A percentile compares a stretch with the other conserved stretches of the same genome.
These are phyloP conservation scores for Calonectris borealis DNA, from an alignment of 2,113 vertebrate species.

Conservation along the genomic window DNA sequence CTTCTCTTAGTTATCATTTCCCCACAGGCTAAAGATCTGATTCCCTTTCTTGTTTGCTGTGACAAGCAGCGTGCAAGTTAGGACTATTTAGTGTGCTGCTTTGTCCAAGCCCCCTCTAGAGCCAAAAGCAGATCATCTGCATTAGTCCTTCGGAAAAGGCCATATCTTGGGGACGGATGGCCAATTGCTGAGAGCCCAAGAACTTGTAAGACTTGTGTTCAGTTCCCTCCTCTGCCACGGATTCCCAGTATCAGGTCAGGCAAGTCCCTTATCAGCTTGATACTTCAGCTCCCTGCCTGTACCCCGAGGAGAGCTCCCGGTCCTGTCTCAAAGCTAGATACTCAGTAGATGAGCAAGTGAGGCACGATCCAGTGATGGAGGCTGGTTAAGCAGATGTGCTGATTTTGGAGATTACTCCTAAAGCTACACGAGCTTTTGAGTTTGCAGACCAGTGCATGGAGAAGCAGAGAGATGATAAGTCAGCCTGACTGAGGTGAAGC, in stretches of 20 bases:
- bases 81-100: background rate
- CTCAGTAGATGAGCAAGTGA: background rate
- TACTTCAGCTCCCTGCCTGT: background rate
- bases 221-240: background rate
- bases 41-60: background rate
- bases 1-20: background rate
- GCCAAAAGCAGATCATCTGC: background rate
- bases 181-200: background rate
- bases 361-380: background rate
- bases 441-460: background rate
- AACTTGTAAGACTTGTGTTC: background rate
- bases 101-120: background rate
- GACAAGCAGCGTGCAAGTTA: background rate
- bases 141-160: background rate
- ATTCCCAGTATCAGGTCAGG: background rate
- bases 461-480: background rate
- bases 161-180: background rate
- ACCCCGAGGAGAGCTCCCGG: background rate
- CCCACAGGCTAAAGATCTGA: background rate
- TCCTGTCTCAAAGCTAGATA: background rate
- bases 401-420: background rate
- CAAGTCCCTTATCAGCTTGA: too few relatives aligned
- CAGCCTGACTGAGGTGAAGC: background rate
- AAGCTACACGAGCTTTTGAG: background rate
- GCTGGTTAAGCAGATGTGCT: background rate